Conservation (phyloP, 2,797 vertebrate species). For the Crocidura indochinensis region DNA sequence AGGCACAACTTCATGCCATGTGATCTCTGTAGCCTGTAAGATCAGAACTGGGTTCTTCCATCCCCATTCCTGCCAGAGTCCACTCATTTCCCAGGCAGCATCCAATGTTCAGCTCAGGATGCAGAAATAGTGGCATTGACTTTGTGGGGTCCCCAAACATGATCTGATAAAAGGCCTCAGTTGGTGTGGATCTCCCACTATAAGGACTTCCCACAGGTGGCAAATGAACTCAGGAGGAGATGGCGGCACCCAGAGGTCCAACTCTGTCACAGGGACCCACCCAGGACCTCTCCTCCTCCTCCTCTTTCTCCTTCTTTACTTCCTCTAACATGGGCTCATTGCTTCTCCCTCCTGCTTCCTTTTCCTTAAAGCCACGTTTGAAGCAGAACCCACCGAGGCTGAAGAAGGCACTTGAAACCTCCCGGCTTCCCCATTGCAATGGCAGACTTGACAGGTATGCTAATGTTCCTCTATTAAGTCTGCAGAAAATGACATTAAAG, state of each 20-base stretch:
- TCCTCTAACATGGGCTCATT: no score
- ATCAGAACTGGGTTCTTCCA: background rate
- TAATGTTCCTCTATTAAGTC: constrained; percentile 70
- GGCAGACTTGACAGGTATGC: constrained; percentile 79
- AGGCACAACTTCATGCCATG: background rate
- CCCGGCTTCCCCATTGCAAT: constrained; percentile 69
- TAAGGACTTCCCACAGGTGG: no score
- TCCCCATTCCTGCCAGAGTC: background rate
- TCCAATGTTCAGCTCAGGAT: background rate
- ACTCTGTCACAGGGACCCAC: background rate
- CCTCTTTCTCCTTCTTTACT: no score
- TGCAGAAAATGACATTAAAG: constrained; percentile 84
- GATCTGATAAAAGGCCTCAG: background rate
- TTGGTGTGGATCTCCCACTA: no score
- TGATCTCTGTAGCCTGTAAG: background rate
- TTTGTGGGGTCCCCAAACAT: background rate
- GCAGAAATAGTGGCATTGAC: background rate
- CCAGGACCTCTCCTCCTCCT: no score
- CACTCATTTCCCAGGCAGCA: no score
- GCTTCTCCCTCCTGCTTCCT: background rate
- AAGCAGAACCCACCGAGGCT: constrained; percentile 74
- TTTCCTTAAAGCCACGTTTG: constrained; percentile 67
- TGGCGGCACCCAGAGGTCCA: no score
- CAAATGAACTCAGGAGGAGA: no score
- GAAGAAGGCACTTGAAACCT: constrained; percentile 71